Evolutionary conservation across 2,113 vertebrate genomes (phyloP), one percentile per base, ranked within the genome.

Genomic region (Etia nguti): DNA sequence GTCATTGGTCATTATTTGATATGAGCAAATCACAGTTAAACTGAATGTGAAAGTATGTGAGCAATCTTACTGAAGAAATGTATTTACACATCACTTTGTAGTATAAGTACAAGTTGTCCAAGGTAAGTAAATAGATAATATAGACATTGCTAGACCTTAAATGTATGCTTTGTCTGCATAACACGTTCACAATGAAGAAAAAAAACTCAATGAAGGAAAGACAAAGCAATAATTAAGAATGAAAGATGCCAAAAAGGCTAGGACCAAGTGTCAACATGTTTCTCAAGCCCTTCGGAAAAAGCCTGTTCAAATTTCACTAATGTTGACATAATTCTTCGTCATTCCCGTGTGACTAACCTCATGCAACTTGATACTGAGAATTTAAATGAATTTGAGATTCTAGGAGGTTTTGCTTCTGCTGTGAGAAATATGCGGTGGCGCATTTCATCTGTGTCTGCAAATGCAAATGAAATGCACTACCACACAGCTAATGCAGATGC

Each of bases 1-100:
- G 85, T 56, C 87, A 52, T 31, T 62, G 86, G 90, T 87, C 68
- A 82, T 89, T 90, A 68, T 87, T 92, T 87, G 70, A 91, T 93
- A 52, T 79, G 86, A 87, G 50, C 73, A 84, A 93, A 93, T 92
- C 82, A 62, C 22, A 84, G 20, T 89, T 88, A 46, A 85, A 79
- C 18, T 77, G 7, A 41, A n/a, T 82, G 16, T 62, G 46, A 46
- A 36, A 18, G 48, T 16, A 29, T 89, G 36, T 57, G 62, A 24
- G 22, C 11, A 81, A 8, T 82, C 8, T 13, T 62, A 48, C 15
- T 50, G 8, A 80, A n/a, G 34, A 34, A n/a, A 60, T 55, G 84
- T 90, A 60, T 86, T 81, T 86, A 41, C 18, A 86, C 29, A 80
- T 92, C 38, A 56, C 6, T 11, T 1, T 55, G 59, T 24, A 46